These are phyloP conservation scores for Cherax destructor DNA, from an alignment of 1,140 invertebrate species.

Conservation along the genomic window DNA sequence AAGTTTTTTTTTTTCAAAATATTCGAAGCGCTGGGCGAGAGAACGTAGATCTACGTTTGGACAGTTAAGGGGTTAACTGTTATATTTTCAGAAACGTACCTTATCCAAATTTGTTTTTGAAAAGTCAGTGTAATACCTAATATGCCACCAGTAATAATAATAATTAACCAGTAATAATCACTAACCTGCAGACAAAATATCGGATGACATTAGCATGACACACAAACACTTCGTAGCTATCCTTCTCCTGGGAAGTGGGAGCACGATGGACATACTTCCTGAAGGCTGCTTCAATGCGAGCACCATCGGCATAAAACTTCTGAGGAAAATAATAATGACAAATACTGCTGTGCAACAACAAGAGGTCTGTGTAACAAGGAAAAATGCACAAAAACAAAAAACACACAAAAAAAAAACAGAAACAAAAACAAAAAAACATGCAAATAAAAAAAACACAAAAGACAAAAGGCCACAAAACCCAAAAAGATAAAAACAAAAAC, in stretches of 20 bases:
- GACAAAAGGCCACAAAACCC: too few relatives aligned
- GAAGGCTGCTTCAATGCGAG: conserved; percentile 97
- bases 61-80: too few relatives aligned
- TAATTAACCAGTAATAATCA: too few relatives aligned
- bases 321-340: conserved; percentile 74
- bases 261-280: conserved; percentile 95
- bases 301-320: conserved; percentile 96
- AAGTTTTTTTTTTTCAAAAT: too few relatives aligned
- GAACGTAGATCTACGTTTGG: too few relatives aligned
- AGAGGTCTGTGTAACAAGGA: too few relatives aligned
- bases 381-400: too few relatives aligned
- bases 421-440: too few relatives aligned
- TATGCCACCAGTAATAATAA: neutral
- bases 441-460: too few relatives aligned
- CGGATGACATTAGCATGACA: conserved; percentile 99
- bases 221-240: conserved; percentile 94
- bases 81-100: neutral
- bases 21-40: too few relatives aligned
- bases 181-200: conserved; percentile 91
- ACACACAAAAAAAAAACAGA: too few relatives aligned
- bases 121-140: neutral
- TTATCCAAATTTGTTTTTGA: neutral
- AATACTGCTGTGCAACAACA: neutral
- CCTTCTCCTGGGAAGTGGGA: conserved; percentile 83
- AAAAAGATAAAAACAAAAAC: too few relatives aligned